Evolutionary conservation across 1,140 invertebrate species (phyloP), one percentile per base, ranked within the genome.

Genomic region (Dendroctonus ponderosae): DNA sequence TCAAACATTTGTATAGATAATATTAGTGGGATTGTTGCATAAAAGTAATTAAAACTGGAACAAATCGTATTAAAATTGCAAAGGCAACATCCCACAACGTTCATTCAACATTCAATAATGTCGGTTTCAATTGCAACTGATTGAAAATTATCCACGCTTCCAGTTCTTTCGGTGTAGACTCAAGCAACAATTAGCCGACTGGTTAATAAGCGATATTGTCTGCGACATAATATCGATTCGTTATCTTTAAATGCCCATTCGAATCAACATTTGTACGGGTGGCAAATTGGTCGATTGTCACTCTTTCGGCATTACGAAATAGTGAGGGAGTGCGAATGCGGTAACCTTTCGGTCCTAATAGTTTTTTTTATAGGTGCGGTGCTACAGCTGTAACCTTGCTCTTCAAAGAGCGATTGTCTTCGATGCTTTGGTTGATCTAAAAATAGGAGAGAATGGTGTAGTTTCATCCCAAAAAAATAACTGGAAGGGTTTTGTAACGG

Each of bases 261-360:
- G 57, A 38, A 60, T 60, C 57, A 60, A 49, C 46, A 60, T 60
- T 60, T 15, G 37, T 60, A 48, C 8, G 12, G 42, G 14, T 60
- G 39, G 41, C 39, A 6, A 58, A 58, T n/a, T 52, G 15, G 43
- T 53, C 14, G 38, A 48, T 48, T 60, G 42, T 48, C 57, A 60
- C 57, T 60, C 26, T 48, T 9, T 48, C 8, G 44, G 37, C 49
- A 49, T 60, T 60, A 48, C 44, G 57, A 60, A 60, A 60, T 48
- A 11, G 42, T 39, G 57, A 60, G 57, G 57, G 57, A 60, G 57
- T 60, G 57, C 15, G 43, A 58, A 43, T 43, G 15, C 37, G 49
- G 40, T 49, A 60, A 49, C 42, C 42, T 26, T 48, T 26, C 5
- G n/a, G n/a, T 8, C 46, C 39, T 60, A 60, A 60, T 60, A 15